Evolutionary conservation across 2,113 vertebrate genomes (phyloP).

Genomic region (Casuarius casuarius): DNA sequence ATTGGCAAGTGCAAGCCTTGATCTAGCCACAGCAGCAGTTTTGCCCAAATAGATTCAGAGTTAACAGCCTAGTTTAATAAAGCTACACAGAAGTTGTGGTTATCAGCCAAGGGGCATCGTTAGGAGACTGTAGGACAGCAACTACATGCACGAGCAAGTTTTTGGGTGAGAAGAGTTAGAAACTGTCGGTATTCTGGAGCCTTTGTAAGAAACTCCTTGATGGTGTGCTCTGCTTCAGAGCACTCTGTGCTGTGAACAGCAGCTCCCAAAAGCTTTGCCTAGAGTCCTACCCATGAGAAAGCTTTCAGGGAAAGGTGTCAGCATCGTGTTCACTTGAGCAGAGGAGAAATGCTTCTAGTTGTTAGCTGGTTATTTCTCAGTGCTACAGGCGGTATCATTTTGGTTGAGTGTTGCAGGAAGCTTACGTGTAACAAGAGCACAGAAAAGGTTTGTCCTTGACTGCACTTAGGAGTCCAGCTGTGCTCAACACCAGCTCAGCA

Average conservation of each 20-base stretch:
- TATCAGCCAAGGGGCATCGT: not conserved
- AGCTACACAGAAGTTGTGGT: not conserved
- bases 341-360: rapidly evolving
- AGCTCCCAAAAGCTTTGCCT: not conserved
- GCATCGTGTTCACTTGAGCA: not conserved
- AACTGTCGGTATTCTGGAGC: not conserved
- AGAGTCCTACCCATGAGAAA: not conserved
- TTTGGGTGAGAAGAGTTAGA: not conserved
- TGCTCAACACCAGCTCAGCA: not conserved
- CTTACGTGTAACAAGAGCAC: not conserved
- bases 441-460: not conserved
- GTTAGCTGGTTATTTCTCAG: not conserved
- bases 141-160: not conserved
- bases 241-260: not conserved
- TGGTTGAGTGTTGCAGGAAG: not conserved
- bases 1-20: not conserved
- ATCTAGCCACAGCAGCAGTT: not conserved
- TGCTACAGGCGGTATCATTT: not conserved
- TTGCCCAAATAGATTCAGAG: not conserved
- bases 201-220: not conserved
- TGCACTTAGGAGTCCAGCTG: not conserved
- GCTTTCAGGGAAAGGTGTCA: not conserved
- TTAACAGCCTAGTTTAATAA: not conserved
- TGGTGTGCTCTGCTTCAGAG: rapidly evolving
- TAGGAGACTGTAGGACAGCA: not conserved